phyloP scores from a whole-genome alignment of 2,113 vertebrate genomes.

The Nerophis ophidion region DNA sequence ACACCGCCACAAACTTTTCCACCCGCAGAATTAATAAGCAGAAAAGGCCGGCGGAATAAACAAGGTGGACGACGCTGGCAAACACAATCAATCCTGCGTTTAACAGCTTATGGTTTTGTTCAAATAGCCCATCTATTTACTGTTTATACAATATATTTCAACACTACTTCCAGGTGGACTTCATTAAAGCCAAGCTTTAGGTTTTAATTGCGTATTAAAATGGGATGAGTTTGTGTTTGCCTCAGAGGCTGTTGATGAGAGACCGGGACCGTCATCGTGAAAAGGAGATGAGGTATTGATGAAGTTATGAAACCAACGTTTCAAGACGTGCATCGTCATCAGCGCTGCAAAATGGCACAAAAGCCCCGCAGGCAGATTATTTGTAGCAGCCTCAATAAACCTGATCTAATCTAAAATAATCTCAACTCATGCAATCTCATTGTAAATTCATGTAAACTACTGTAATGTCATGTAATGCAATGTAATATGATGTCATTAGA shows the following conservation, averaged over 20 bases:
- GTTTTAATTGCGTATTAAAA: slow-evolving; percentile 43
- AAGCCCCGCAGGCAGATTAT: slow-evolving; percentile 12
- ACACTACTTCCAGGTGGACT: background rate
- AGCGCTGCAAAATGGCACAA: slow-evolving; percentile 44
- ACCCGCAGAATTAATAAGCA: slow-evolving; percentile 3
- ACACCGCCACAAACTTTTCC: slow-evolving; percentile 35
- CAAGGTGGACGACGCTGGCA: background rate
- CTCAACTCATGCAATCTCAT: no score
- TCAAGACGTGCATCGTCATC: slow-evolving; percentile 70
- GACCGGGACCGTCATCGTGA: slow-evolving; percentile 53
- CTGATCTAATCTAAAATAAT: no score
- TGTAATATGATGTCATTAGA: no score
- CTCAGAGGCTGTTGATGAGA: slow-evolving; percentile 40
- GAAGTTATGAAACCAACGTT: slow-evolving; percentile 69
- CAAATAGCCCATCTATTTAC: background rate
- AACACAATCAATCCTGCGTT: slow-evolving; percentile 2
- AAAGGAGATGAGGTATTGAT: slow-evolving; percentile 74
- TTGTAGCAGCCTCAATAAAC: background rate
- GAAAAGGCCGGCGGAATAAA: slow-evolving; percentile 6
- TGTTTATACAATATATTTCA: slow-evolving; percentile 3
- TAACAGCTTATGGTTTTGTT: slow-evolving; percentile 21
- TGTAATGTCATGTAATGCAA: no score
- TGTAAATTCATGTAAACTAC: no score
- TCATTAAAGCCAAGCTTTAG: slow-evolving; percentile 28
- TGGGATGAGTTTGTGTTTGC: slow-evolving; percentile 40